Conservation (phyloP, 2,113 vertebrate genomes). For the Heptranchias perlo region DNA sequence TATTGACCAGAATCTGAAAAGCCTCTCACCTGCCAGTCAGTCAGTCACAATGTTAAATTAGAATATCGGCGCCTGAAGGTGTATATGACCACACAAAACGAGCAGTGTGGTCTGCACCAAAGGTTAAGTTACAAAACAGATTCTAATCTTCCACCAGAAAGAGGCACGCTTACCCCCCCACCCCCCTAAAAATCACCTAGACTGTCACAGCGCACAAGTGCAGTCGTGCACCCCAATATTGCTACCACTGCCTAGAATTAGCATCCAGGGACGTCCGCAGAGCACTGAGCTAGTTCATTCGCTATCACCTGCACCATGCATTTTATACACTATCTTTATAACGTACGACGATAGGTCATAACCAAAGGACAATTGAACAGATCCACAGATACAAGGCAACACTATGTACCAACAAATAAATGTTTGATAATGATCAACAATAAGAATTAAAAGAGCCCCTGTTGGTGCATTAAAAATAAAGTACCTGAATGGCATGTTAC, state of each 20-base stretch:
- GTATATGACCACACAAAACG: not conserved
- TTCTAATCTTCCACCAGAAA: not conserved
- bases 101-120: not conserved
- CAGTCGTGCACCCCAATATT: not conserved
- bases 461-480: not conserved
- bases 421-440: not conserved
- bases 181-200: not conserved
- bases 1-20: not conserved
- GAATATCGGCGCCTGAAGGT: not conserved
- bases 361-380: not conserved
- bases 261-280: not conserved
- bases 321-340: not conserved
- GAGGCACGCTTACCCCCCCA: not conserved
- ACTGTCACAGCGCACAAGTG: not conserved
- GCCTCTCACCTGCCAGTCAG: not conserved
- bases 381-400: not conserved
- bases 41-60: not conserved
- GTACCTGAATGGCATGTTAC: not conserved
- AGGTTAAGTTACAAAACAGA: not conserved
- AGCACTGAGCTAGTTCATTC: not conserved
- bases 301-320: not conserved
- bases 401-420: not conserved
- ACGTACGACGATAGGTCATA: not conserved
- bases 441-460: not conserved
- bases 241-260: not conserved